These are phyloP conservation scores for Zaprionus nigranus DNA, from an alignment of 1,140 invertebrate genomes.

Conservation along the genomic window DNA sequence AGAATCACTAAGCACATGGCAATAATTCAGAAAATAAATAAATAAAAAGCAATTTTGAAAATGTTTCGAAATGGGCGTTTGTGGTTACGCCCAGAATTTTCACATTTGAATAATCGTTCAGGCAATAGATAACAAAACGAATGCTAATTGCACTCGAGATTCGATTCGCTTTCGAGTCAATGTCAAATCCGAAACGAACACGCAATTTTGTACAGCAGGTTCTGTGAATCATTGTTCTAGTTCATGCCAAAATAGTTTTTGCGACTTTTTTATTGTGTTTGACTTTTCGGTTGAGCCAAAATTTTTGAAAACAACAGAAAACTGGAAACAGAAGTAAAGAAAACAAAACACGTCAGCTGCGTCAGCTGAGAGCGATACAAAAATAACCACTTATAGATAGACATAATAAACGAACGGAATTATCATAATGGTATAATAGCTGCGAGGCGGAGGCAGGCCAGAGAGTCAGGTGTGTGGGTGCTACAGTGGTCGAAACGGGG, in stretches of 20 bases:
- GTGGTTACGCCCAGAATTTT: constrained; percentile 23
- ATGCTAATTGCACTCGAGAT: constrained; percentile 70
- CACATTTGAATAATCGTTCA: constrained; percentile 41
- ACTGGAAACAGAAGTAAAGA: constrained; percentile 44
- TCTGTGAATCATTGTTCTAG: constrained; percentile 39
- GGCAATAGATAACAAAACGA: constrained; percentile 62
- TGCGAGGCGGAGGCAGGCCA: constrained; percentile 34
- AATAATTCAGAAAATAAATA: constrained; percentile 26
- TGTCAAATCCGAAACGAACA: constrained; percentile 32
- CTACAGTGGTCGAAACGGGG: constrained; percentile 18
- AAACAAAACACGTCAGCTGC: constrained; percentile 51
- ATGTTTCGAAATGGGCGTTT: constrained; percentile 7
- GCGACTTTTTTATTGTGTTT: constrained; percentile 11
- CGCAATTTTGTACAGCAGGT: constrained; percentile 14
- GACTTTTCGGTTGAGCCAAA: constrained; percentile 17
- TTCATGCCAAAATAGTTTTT: constrained; percentile 29
- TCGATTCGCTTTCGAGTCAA: constrained; percentile 24
- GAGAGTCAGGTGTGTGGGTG: constrained; percentile 57
- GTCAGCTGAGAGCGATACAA: constrained; percentile 54
- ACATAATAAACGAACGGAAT: constrained; percentile 29
- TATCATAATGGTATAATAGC: constrained; percentile 66
- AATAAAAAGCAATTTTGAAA: constrained; percentile 22
- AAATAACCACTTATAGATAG: constrained; percentile 29
- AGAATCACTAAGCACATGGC: constrained; percentile 20
- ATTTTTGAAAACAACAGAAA: constrained; percentile 25